Evolutionary conservation across 2,797 vertebrate genomes (phyloP), one percentile per base, ranked within the genome.

Genomic region (Aselliscus stoliczkanus): DNA sequence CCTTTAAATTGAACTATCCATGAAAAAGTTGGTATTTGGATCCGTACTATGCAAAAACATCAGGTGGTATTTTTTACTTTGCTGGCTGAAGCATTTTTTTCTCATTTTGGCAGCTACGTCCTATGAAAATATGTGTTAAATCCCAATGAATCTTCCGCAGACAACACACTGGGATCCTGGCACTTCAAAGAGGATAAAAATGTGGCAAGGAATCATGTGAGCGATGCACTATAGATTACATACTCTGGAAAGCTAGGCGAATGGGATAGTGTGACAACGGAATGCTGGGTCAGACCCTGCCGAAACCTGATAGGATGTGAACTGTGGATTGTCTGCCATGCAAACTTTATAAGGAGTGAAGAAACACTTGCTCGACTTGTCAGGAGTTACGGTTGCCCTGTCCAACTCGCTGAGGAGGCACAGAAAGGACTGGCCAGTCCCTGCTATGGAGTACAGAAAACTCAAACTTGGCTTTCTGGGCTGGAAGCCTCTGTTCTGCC

Each of bases 1-100:
- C 83, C 95, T 87, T 97, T 93, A 94, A 83, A 88, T 96, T 96
- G 85, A 95, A 42, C 76, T 95, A 54, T 34, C 92, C 65, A 56
- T 50, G 58, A 77, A 82, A 77, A 96, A 76, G 13, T 44, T 44
- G 56, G 7, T 70, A 84, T 72, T 58, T 96, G 83, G 93, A 69
- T 88, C 88, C 31, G 54, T 56, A 67, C 85, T 72, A 70, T 79
- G 75, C 21, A 93, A 86, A 86, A 96, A 92, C 62, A 94, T 90
- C 54, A 27, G 90, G 88, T 29, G 73, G 52, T 31, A 39, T 58
- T 81, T 73, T 93, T 93, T 72, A 62, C 84, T 97, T 83, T 92
- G 88, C 70, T 62, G 44, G 81, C 88, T 86, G 79, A 95, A 88
- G 85, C 73, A 70, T 21, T 79, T 83, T 15, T 70, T 82, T 87